phyloP scores from a whole-genome alignment of 2,113 vertebrate genomes.

The Ivindomyrus marchei region DNA sequence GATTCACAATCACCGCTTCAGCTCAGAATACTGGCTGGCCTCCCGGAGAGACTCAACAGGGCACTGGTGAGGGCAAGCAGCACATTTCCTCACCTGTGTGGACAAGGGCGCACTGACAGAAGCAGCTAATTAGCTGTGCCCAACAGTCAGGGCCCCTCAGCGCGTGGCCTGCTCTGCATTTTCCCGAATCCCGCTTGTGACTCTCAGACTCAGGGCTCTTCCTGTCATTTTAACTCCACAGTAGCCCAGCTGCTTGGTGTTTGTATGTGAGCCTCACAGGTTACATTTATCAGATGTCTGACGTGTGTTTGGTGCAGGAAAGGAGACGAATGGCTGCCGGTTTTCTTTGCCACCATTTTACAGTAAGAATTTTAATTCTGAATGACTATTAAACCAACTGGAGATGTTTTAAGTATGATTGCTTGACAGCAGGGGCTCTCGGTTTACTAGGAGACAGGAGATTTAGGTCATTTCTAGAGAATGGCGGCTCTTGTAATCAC shows the following conservation, averaged over 20 bases:
- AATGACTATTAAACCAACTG: background rate
- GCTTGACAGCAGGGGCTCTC: background rate
- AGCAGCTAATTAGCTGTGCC: background rate
- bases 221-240: background rate
- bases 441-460: background rate
- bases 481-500: background rate
- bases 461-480: background rate
- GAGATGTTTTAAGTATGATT: background rate
- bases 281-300: background rate
- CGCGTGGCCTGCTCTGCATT: background rate
- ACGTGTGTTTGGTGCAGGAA: background rate
- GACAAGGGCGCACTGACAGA: background rate
- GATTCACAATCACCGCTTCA: background rate
- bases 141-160: background rate
- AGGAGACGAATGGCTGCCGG: background rate
- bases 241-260: background rate
- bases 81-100: background rate
- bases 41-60: background rate
- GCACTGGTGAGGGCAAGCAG: background rate
- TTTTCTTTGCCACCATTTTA: background rate
- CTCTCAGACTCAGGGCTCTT: background rate
- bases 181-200: background rate
- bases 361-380: background rate
- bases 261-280: background rate
- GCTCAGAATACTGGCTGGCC: background rate